A percentile compares a stretch with the other conserved stretches of the same genome.
Evolutionary conservation across 2,113 vertebrate species (phyloP).

Genomic region (Paradoxurus hermaphroditus): DNA sequence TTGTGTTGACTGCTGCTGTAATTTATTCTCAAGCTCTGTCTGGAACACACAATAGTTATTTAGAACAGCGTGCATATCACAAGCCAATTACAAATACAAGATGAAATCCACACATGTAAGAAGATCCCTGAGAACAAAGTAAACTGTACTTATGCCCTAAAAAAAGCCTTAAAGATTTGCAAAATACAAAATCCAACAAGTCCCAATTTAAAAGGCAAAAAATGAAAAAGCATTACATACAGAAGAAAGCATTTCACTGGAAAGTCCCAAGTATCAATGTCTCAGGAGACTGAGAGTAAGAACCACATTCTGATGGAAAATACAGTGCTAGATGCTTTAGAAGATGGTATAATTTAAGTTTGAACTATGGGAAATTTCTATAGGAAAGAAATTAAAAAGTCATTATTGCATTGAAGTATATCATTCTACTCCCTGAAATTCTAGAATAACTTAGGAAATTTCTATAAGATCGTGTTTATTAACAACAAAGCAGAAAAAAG

Average conservation of each 20-base stretch:
- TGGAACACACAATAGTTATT: conserved; percentile 77
- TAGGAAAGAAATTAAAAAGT: not conserved
- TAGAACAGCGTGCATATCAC: not conserved
- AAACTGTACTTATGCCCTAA: not conserved
- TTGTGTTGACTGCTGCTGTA: conserved; percentile 85
- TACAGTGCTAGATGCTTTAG: not conserved
- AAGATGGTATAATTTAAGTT: not conserved
- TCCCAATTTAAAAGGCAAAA: not conserved
- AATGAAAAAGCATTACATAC: not conserved
- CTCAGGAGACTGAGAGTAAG: not conserved
- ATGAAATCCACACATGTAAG: not conserved
- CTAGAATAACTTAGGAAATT: not conserved
- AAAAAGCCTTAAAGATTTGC: conserved; percentile 18
- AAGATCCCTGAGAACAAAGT: not conserved
- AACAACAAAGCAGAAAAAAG: not conserved
- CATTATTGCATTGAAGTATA: not conserved
- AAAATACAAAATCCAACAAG: not conserved
- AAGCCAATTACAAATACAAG: not conserved
- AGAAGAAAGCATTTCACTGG: not conserved
- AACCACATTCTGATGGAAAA: not conserved
- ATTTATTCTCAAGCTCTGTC: conserved; percentile 88
- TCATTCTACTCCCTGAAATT: conserved; percentile 2
- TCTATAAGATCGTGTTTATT: conserved; percentile 7
- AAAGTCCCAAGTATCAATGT: not conserved
- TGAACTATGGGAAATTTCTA: not conserved